phyloP scores from a whole-genome alignment of 2,888 invertebrate species.

The Flexamia atlantica region DNA sequence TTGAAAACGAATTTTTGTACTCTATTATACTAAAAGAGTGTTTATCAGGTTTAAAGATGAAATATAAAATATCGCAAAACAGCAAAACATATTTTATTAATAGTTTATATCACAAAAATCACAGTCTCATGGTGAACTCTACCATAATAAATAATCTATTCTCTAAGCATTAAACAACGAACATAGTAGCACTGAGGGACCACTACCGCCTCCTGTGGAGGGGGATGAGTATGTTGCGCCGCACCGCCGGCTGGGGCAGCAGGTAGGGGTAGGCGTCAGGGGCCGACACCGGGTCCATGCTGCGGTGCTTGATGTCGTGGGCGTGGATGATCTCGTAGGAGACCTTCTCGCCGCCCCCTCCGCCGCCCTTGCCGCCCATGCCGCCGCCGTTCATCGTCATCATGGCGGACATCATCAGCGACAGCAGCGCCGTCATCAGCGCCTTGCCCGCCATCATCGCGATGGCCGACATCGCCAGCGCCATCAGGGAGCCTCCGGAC shows the following conservation, averaged over 20 bases:
- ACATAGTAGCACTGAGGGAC: background rate
- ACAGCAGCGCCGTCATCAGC: slow-evolving; percentile 67
- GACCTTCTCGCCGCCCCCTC: slow-evolving; percentile 76
- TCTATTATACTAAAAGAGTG: too few relatives aligned
- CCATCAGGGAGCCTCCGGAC: slow-evolving; percentile 68
- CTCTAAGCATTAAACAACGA: background rate
- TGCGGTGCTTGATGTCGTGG: slow-evolving; percentile 46
- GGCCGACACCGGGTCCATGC: slow-evolving; percentile 9
- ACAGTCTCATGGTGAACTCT: slow-evolving; percentile 13
- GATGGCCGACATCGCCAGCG: slow-evolving; percentile 67
- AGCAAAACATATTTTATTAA: background rate
- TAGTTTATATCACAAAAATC: slow-evolving; percentile 25
- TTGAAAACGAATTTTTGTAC: too few relatives aligned
- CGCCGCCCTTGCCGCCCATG: slow-evolving; percentile 73
- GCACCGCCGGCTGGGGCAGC: background rate
- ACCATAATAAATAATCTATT: background rate
- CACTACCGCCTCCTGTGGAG: background rate
- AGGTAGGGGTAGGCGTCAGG: slow-evolving; percentile 40
- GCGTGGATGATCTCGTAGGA: slow-evolving; percentile 84
- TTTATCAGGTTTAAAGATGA: too few relatives aligned
- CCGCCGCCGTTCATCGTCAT: slow-evolving; percentile 67
- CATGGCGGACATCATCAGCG: slow-evolving; percentile 67
- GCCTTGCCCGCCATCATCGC: slow-evolving; percentile 68
- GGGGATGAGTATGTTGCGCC: slow-evolving; percentile 29
- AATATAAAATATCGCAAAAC: too few relatives aligned